Percentiles rank a stretch among this genome's conserved stretches.
Evolutionary conservation across 2,888 invertebrate genomes (phyloP).

Genomic region (Oegoconia quadripuncta): DNA sequence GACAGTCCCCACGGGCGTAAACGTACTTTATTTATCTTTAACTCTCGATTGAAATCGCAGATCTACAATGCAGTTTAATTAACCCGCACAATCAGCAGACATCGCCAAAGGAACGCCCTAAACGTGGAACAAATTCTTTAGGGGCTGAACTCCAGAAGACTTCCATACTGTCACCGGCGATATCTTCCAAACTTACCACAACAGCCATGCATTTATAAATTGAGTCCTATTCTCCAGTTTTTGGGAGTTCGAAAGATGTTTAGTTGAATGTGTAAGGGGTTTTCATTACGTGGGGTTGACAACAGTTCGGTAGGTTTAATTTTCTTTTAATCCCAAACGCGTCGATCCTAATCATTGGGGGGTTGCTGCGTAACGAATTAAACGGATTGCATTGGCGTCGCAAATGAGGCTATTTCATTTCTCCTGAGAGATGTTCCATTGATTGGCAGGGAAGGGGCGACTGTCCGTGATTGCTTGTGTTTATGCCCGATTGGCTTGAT

Average conservation of each 20-base stretch:
- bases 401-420: conserved; percentile 74
- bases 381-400: conserved; percentile 74
- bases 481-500: conserved; percentile 14
- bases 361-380: conserved; percentile 73
- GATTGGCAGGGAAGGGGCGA: conserved; percentile 22
- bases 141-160: conserved; percentile 53
- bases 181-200: conserved; percentile 29
- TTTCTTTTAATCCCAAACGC: conserved; percentile 76
- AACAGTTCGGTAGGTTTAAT: conserved; percentile 69
- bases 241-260: not conserved
- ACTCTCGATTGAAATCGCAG: conserved; percentile 45
- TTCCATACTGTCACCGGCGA: conserved; percentile 52
- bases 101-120: conserved; percentile 73
- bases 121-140: conserved; percentile 70
- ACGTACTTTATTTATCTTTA: conserved; percentile 19
- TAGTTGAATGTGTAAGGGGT: conserved; percentile 15
- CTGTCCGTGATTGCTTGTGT: conserved; percentile 9
- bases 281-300: conserved; percentile 57
- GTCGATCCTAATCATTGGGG: conserved; percentile 69
- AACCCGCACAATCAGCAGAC: conserved; percentile 70
- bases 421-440: conserved; percentile 54
- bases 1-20: conserved; percentile 2
- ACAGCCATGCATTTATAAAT: conserved; percentile 14
- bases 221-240: conserved; percentile 22
- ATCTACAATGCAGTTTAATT: conserved; percentile 71